phyloP scores from a whole-genome alignment of 1,140 invertebrate species.

The Prorops nasuta region DNA sequence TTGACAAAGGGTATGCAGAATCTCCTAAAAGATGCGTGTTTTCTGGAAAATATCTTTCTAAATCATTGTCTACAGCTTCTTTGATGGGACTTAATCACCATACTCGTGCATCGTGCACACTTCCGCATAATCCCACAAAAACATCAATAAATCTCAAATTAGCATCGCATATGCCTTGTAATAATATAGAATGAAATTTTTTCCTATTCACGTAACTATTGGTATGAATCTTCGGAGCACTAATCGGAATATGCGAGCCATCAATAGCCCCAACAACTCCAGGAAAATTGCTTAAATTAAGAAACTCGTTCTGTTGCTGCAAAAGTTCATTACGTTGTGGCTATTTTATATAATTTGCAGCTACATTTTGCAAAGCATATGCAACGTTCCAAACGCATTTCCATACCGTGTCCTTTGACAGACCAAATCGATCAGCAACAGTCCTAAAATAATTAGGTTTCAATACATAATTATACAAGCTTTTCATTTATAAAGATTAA shows the following conservation, averaged over 20 bases:
- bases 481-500: no score
- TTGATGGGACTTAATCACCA: conserved; percentile 16
- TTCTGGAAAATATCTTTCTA: conserved; percentile 8
- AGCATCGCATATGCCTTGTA: conserved; percentile 25
- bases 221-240: conserved; percentile 14
- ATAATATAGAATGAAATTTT: conserved; percentile 20
- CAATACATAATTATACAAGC: no score
- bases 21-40: conserved; percentile 29
- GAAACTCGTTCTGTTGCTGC: no score
- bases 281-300: no score
- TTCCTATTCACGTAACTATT: conserved; percentile 28
- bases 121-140: conserved; percentile 29
- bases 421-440: no score
- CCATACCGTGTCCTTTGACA: no score
- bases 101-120: conserved; percentile 22
- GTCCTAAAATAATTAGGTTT: no score
- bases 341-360: no score
- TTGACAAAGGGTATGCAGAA: conserved; percentile 23
- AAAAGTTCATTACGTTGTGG: no score
- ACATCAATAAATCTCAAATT: conserved; percentile 27
- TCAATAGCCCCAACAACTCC: no score
- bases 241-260: conserved; percentile 25
- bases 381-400: no score
- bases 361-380: no score
- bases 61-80: conserved; percentile 9